phyloP scores from a whole-genome alignment of 2,113 vertebrate genomes.

The Marcusenius ussheri region DNA sequence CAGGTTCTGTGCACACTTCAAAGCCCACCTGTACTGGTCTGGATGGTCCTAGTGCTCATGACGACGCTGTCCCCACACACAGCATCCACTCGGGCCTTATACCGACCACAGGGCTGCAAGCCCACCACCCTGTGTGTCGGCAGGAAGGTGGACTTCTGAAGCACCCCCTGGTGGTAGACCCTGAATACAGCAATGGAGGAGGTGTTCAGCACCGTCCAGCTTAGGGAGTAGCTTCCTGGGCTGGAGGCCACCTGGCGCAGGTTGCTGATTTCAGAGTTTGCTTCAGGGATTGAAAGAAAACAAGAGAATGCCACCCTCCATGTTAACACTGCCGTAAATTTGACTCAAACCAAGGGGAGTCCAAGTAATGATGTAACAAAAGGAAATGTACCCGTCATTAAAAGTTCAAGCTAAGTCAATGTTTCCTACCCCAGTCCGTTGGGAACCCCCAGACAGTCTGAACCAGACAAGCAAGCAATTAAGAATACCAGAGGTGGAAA shows the following conservation, averaged over 20 bases:
- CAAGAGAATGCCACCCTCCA: not conserved
- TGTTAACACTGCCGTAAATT: not conserved
- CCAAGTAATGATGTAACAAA: not conserved
- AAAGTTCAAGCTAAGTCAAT: not conserved
- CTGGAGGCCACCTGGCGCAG: conserved; percentile 39
- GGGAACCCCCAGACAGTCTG: not conserved
- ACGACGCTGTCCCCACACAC: conserved; percentile 47
- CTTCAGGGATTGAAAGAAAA: conserved; percentile 28
- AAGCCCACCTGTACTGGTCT: conserved; percentile 44
- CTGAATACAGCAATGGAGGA: conserved; percentile 47
- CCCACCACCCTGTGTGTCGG: conserved; percentile 41
- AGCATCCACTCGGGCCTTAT: conserved; percentile 47
- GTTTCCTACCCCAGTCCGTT: not conserved
- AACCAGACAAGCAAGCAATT: not conserved
- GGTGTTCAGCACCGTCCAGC: conserved; percentile 43
- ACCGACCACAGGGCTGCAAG: conserved; percentile 40
- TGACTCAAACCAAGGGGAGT: not conserved
- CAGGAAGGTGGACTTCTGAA: conserved; percentile 38
- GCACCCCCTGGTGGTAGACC: conserved; percentile 45
- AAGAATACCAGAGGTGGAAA: not conserved
- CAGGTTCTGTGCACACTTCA: not conserved
- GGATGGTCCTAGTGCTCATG: conserved; percentile 37
- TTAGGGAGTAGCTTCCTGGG: conserved; percentile 46
- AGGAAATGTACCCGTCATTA: not conserved
- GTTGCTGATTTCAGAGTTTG: conserved; percentile 39